phyloP scores from a whole-genome alignment of 1,140 invertebrate species.

The Sycobia sp. region DNA sequence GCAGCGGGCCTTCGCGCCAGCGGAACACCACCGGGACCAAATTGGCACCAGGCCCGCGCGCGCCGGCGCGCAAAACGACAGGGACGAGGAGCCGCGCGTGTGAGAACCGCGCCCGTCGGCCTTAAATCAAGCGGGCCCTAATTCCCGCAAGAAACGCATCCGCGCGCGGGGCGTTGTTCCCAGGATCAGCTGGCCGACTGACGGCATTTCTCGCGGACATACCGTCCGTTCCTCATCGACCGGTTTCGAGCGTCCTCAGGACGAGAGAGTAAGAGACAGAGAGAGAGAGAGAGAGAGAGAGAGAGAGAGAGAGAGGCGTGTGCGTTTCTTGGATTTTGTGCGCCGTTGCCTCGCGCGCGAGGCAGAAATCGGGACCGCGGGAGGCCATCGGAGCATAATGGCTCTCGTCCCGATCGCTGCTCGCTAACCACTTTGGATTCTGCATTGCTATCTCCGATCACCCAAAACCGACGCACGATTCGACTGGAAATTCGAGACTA shows the following conservation, averaged over 20 bases:
- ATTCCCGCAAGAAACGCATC: slow-evolving; percentile 56
- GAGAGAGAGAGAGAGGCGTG: neutral
- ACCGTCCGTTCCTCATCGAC: slow-evolving; percentile 54
- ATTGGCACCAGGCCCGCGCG: slow-evolving; percentile 42
- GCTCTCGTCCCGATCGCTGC: no score
- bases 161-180: slow-evolving; percentile 55
- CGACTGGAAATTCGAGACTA: no score
- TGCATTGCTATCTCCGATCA: no score
- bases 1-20: slow-evolving; percentile 34
- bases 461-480: no score
- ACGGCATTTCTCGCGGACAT: slow-evolving; percentile 57
- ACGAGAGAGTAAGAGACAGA: neutral
- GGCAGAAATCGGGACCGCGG: neutral
- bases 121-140: slow-evolving; percentile 60
- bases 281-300: neutral
- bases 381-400: no score
- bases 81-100: slow-evolving; percentile 37
- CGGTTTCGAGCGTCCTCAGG: no score
- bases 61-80: neutral
- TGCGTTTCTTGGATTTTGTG: slow-evolving; percentile 18
- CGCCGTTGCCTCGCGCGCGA: neutral
- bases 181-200: slow-evolving; percentile 61
- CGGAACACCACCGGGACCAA: slow-evolving; percentile 39
- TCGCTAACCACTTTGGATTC: no score
- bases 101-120: slow-evolving; percentile 54